Evolutionary conservation across 2,113 vertebrate genomes (phyloP).

Genomic region (Podarcis muralis): DNA sequence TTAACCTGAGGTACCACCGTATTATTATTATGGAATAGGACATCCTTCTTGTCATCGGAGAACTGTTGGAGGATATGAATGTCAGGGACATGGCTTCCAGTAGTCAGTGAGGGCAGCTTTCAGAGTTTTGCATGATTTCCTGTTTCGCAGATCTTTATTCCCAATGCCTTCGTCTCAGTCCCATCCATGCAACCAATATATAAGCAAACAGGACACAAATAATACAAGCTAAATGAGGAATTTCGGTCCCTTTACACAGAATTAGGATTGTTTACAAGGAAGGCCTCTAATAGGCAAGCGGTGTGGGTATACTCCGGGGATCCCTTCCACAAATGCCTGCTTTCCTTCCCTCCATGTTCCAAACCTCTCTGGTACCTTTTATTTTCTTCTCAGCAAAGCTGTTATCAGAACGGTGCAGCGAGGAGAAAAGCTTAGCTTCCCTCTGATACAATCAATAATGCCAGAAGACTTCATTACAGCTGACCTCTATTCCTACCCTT

Average conservation of each 20-base stretch:
- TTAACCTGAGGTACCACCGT: no score
- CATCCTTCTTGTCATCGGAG: no score
- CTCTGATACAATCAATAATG: slow-evolving; percentile 3
- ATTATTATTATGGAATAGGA: no score
- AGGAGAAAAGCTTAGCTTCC: neutral
- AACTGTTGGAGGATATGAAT: no score
- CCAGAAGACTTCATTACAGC: slow-evolving; percentile 11
- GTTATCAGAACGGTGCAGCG: neutral
- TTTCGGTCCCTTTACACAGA: neutral
- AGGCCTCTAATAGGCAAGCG: neutral
- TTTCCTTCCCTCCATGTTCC: neutral
- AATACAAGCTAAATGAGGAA: neutral
- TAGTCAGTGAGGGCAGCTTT: neutral
- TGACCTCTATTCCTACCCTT: slow-evolving; percentile 7
- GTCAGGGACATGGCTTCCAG: neutral
- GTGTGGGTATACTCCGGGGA: neutral
- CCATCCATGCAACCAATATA: neutral
- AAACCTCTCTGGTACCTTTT: neutral
- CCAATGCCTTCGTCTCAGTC: neutral
- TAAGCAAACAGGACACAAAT: neutral
- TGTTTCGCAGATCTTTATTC: neutral
- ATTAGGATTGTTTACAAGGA: neutral
- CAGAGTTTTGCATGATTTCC: neutral
- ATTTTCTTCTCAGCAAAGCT: neutral
- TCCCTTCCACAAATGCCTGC: neutral